phyloP scores from a whole-genome alignment of 2,888 invertebrate species.

The Adelphocoris suturalis region DNA sequence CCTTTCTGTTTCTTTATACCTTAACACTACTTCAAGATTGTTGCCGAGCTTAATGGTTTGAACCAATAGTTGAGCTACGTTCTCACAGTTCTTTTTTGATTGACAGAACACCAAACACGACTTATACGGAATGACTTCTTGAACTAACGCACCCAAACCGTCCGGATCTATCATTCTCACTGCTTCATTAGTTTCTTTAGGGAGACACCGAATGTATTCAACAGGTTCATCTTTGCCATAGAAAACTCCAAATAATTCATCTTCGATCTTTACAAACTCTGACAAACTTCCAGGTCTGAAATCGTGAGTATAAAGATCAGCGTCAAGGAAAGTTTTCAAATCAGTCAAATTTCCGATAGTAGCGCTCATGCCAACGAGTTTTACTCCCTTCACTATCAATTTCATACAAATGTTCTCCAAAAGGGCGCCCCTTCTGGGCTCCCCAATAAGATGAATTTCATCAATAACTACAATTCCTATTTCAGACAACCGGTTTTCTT shows the following conservation, averaged over 20 bases:
- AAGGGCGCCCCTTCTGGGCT: constrained; percentile 89
- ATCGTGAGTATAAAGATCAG: constrained; percentile 89
- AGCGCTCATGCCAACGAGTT: constrained; percentile 96
- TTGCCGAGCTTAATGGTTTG: constrained; percentile 80
- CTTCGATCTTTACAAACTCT: constrained; percentile 90
- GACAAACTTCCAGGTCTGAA: constrained; percentile 93
- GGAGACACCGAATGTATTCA: neutral
- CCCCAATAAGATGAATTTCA: constrained; percentile 96
- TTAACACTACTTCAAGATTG: constrained; percentile 71
- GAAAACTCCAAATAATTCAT: constrained; percentile 79
- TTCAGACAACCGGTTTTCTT: constrained; percentile 85
- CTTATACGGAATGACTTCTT: constrained; percentile 88
- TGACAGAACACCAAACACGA: constrained; percentile 95
- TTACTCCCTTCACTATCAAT: constrained; percentile 78
- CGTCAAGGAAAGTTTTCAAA: constrained; percentile 88
- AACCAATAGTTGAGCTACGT: constrained; percentile 89
- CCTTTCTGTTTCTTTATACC: constrained; percentile 83
- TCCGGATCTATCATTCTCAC: constrained; percentile 85
- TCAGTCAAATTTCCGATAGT: constrained; percentile 95
- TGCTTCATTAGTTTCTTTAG: constrained; percentile 48
- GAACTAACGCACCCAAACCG: constrained; percentile 87
- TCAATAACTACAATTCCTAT: constrained; percentile 92
- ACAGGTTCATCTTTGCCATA: constrained; percentile 69
- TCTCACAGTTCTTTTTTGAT: constrained; percentile 95
- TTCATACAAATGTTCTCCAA: constrained; percentile 92